These are phyloP conservation scores for Ditylenchus dipsaci DNA, from an alignment of 1,140 invertebrate genomes.

Conservation along the genomic window DNA sequence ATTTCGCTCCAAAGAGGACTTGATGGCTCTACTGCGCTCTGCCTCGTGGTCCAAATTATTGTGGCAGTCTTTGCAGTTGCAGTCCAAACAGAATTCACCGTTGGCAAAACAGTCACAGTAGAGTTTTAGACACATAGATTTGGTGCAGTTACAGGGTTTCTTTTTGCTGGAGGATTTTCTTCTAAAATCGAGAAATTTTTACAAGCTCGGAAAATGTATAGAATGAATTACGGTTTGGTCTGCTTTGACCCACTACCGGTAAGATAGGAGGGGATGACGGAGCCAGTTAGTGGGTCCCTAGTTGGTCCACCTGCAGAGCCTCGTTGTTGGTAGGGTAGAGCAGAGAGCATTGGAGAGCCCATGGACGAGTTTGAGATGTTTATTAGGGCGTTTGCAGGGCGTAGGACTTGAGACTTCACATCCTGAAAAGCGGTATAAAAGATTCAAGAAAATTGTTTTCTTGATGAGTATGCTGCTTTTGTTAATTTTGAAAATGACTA, in stretches of 20 bases:
- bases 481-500: too few relatives aligned
- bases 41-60: constrained; percentile 95
- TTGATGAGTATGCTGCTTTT: too few relatives aligned
- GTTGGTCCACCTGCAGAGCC: neutral
- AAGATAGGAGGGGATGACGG: neutral
- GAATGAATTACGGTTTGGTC: neutral
- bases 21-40: constrained; percentile 84
- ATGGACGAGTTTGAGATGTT: neutral
- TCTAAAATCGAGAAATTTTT: constrained; percentile 24
- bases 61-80: constrained; percentile 95
- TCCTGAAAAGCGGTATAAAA: neutral
- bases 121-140: constrained; percentile 95
- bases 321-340: neutral
- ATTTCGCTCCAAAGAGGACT: constrained; percentile 85
- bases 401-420: neutral
- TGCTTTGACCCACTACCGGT: neutral
- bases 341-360: neutral
- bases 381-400: neutral
- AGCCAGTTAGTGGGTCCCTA: neutral
- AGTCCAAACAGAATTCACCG: constrained; percentile 95
- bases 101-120: constrained; percentile 99
- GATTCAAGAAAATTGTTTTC: too few relatives aligned
- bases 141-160: constrained; percentile 97
- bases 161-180: constrained; percentile 58
- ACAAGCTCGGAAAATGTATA: neutral